A percentile compares a stretch with the other conserved stretches of the same genome.
phyloP scores from a whole-genome alignment of 2,797 vertebrate genomes.

The Silurus lanzhouensis region DNA sequence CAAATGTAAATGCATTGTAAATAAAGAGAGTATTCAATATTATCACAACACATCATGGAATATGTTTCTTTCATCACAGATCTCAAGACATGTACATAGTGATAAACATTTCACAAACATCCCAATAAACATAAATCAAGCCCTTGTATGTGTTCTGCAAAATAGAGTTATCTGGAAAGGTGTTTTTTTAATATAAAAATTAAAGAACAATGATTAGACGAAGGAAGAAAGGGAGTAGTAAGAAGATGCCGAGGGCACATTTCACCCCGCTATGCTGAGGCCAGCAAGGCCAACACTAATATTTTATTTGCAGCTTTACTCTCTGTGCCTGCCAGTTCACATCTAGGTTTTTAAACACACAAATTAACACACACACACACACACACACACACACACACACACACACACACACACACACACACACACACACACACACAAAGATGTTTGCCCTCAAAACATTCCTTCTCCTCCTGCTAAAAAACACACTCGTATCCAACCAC shows the following conservation, averaged over 20 bases:
- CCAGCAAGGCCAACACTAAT: conserved; percentile 45
- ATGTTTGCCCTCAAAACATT: conserved; percentile 6
- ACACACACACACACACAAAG: conserved; percentile 8
- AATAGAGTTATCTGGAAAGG: background rate
- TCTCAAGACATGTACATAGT: background rate
- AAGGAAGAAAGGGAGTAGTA: conserved; percentile 12
- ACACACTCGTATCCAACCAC: conserved; percentile 19
- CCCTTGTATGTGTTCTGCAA: too few relatives aligned
- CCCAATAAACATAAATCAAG: background rate
- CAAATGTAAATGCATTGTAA: background rate
- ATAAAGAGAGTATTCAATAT: background rate
- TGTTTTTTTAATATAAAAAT: background rate
- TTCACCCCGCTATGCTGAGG: conserved; percentile 31
- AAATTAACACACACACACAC: conserved; percentile 15
- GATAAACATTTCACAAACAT: background rate
- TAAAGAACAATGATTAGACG: conserved; percentile 11
- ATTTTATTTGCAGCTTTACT: conserved; percentile 46
- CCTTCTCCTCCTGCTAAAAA: conserved; percentile 7
- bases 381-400: conserved; percentile 12
- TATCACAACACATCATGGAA: background rate
- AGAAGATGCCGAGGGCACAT: conserved; percentile 33
- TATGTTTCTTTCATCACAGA: background rate
- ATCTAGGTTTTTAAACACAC: conserved; percentile 38
- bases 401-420: conserved; percentile 12
- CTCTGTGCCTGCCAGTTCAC: conserved; percentile 44